Evolutionary conservation across 2,797 vertebrate genomes (phyloP).

Genomic region (Saguinus oedipus): DNA sequence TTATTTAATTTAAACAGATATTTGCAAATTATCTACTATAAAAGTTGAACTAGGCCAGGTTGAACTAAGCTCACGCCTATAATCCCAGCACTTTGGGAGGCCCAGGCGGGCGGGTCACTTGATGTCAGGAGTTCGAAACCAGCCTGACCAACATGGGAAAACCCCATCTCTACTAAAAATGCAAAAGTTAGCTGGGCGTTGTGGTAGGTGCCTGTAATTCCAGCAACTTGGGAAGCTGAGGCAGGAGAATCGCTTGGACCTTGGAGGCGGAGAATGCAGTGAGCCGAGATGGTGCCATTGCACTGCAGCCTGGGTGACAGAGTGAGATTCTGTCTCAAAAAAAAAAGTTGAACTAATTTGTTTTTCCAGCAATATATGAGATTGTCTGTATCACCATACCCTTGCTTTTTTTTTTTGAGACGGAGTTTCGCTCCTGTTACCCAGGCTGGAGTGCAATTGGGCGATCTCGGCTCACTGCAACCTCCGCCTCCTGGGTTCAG

Average conservation of each 20-base stretch:
- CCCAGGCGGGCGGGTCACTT: accelerated
- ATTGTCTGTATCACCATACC: background rate
- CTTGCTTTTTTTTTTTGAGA: background rate
- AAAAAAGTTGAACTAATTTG: background rate
- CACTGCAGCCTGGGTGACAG: background rate
- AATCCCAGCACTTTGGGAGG: background rate
- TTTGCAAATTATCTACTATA: background rate
- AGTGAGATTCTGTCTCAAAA: background rate
- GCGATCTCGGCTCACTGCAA: no score
- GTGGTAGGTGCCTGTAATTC: background rate
- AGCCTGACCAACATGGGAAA: background rate
- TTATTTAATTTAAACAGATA: background rate
- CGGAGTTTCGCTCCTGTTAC: no score
- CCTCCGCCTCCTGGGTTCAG: no score
- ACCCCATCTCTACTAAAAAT: background rate
- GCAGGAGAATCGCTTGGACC: background rate
- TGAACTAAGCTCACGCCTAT: background rate
- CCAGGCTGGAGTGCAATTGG: no score
- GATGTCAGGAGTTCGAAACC: background rate
- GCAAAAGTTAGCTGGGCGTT: background rate
- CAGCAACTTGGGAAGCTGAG: background rate
- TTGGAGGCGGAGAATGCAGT: background rate
- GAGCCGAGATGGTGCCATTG: background rate
- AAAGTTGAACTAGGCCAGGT: background rate
- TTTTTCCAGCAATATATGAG: background rate